A percentile compares a stretch with the other conserved stretches of the same genome.
Conservation (phyloP, 2,888 invertebrate species). For the Nomada ferruginata region DNA sequence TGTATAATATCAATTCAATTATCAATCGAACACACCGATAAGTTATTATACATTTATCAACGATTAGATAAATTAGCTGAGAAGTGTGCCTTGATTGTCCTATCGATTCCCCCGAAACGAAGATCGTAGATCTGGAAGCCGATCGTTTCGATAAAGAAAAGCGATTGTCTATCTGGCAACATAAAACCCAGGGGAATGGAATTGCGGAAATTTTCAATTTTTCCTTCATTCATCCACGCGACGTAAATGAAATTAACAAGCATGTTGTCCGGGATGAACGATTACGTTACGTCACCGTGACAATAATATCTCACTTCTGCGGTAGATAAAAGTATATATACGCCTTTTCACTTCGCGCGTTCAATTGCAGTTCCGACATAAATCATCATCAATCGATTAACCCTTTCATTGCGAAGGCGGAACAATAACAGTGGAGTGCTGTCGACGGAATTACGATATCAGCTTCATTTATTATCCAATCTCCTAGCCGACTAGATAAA, state of each 20-base stretch:
- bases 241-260: constrained; percentile 34
- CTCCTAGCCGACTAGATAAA: neutral
- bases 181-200: neutral
- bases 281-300: constrained; percentile 49
- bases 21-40: constrained; percentile 29
- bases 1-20: constrained; percentile 1
- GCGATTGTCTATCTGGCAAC: neutral
- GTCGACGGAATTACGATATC: constrained; percentile 47
- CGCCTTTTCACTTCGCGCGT: constrained; percentile 45
- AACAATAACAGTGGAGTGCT: constrained; percentile 41
- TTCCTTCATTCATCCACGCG: too few relatives aligned
- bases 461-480: constrained; percentile 53
- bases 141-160: neutral
- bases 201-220: too few relatives aligned
- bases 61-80: neutral
- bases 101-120: neutral
- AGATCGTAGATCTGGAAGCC: neutral
- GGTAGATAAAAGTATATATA: constrained; percentile 44
- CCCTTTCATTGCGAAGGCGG: constrained; percentile 46
- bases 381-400: constrained; percentile 58
- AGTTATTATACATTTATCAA: constrained; percentile 29
- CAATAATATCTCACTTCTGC: constrained; percentile 32
- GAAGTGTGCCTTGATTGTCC: constrained; percentile 4
- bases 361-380: constrained; percentile 54
- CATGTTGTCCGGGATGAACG: constrained; percentile 31